Evolutionary conservation across 2,888 invertebrate genomes (phyloP).

Genomic region (Aquatica leii): DNA sequence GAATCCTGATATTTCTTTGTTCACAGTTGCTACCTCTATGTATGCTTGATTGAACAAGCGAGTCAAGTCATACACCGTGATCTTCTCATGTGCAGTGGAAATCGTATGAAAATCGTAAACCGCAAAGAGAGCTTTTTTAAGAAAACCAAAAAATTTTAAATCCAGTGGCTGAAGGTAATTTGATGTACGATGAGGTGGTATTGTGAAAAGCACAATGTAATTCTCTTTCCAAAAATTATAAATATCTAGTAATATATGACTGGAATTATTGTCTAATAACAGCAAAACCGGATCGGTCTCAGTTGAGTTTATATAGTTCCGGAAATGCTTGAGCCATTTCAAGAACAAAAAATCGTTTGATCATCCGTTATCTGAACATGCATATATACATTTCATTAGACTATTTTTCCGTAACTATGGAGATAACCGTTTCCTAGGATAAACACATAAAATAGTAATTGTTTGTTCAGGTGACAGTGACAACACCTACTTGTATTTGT

Average conservation of each 20-base stretch:
- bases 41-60: constrained; percentile 1
- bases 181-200: neutral
- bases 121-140: neutral
- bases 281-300: neutral
- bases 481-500: neutral
- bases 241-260: too few relatives aligned
- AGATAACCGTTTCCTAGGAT: too few relatives aligned
- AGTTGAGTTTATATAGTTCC: neutral
- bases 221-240: neutral
- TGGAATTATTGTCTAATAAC: neutral
- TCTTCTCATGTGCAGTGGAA: neutral
- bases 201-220: neutral
- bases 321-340: too few relatives aligned
- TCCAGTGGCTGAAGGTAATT: neutral
- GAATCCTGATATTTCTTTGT: constrained; percentile 12
- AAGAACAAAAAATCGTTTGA: too few relatives aligned
- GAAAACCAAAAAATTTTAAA: neutral
- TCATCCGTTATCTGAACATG: neutral
- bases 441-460: too few relatives aligned
- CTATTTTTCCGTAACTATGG: too few relatives aligned
- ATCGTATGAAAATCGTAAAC: neutral
- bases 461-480: too few relatives aligned
- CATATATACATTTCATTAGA: too few relatives aligned
- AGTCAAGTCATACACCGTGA: neutral
- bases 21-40: constrained; percentile 6